These are phyloP conservation scores for Ophraella communa DNA, from an alignment of 2,888 invertebrate genomes.

Conservation along the genomic window DNA sequence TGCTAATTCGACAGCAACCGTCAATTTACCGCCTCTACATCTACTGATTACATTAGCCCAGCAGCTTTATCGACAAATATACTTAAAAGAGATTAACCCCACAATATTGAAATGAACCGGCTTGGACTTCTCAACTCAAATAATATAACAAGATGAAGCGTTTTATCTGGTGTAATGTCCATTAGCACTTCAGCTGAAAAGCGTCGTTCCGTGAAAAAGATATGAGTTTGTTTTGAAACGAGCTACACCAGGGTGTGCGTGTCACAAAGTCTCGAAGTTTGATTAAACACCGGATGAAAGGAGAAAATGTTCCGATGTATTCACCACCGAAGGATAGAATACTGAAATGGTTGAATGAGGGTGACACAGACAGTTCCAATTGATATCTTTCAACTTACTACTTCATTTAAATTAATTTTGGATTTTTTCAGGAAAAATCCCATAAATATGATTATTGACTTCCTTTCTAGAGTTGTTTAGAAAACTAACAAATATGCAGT, in stretches of 20 bases:
- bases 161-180: slow-evolving; percentile 30
- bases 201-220: slow-evolving; percentile 37
- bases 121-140: not conserved
- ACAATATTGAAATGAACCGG: slow-evolving; percentile 1
- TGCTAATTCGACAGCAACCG: not conserved
- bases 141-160: slow-evolving; percentile 19
- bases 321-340: slow-evolving; percentile 16
- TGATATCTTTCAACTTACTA: slow-evolving; percentile 13
- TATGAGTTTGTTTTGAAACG: slow-evolving; percentile 27
- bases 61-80: not conserved
- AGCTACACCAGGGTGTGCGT: slow-evolving; percentile 36
- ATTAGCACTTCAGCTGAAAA: slow-evolving; percentile 28
- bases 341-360: slow-evolving; percentile 7
- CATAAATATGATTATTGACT: not conserved
- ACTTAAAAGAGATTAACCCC: slow-evolving; percentile 8
- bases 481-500: not conserved
- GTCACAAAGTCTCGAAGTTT: slow-evolving; percentile 46
- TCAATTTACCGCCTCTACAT: not conserved
- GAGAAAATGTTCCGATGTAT: slow-evolving; percentile 25
- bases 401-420: slow-evolving; percentile 13
- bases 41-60: not conserved
- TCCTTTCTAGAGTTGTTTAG: not conserved
- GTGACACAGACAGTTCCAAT: slow-evolving; percentile 14
- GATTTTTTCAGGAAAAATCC: not conserved
- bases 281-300: slow-evolving; percentile 49